Base-by-base conservation (phyloP, 2,888 invertebrate species). In the Tinea trinotella region DNA sequence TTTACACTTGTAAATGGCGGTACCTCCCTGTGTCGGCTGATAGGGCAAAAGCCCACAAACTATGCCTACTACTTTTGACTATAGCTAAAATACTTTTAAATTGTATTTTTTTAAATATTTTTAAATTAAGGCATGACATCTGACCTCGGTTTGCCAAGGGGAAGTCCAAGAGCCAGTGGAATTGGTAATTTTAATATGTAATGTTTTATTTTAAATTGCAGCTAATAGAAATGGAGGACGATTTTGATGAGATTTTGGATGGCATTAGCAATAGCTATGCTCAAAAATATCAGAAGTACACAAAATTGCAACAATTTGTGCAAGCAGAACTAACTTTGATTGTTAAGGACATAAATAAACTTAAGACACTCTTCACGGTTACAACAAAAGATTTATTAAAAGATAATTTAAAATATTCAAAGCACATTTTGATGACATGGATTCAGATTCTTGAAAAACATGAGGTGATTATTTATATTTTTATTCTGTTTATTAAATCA, bases 391-490 rank as follows among this genome's bases (percentile, higher is more conserved):
- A 40, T 40, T 15, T 40, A 6, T 15, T 76, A 24, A 68, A 66
- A 56, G 64, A 68, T 17, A 68, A 76, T 55, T 61, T 67, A 48
- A 68, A 68, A 57, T 64, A 67, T 59, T 62, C 67, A 34, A 58
- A 63, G 15, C 62, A 63, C 55, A 63, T 64, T 20, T 55, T 80
- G 44, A 66, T 65, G 22, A 62, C 76, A 12, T 62, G 79, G 13
- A 55, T 59, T 44, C 58, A 59, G n/a, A 61, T 80, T 30, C 53
- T 76, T 22, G 65, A 64, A 10, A 74, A 70, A 66, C 58, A 69
- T 9, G 63, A 74, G 71, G 83, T 83, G 67, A 58, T 54, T 54
- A 44, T 49, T n/a, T n/a, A n/a, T n/a, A n/a, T n/a, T n/a, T n/a
- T n/a, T n/a, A n/a, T n/a, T n/a, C n/a, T n/a, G n/a, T n/a, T n/a